Evolutionary conservation across 2,797 vertebrate genomes (phyloP).

Genomic region (Gymnoscopelus microlampas): DNA sequence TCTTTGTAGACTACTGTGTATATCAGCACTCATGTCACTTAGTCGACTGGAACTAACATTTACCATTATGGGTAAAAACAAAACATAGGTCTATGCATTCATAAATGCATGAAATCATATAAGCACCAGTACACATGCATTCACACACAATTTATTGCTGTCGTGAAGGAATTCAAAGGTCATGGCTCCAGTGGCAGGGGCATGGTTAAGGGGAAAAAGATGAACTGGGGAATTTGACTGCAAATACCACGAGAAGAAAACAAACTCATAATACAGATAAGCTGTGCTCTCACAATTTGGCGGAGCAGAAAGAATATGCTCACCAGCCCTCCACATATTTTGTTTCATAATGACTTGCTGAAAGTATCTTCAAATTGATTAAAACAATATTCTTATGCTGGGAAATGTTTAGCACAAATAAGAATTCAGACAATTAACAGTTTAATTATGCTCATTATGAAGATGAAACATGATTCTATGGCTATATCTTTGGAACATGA

Average conservation of each 20-base stretch:
- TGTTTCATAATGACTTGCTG: too few species aligned
- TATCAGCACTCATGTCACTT: too few species aligned
- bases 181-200: neutral
- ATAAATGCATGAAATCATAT: neutral
- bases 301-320: too few species aligned
- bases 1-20: too few species aligned
- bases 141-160: slow-evolving; percentile 22
- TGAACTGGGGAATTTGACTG: neutral
- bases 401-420: neutral
- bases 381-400: neutral
- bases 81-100: too few species aligned
- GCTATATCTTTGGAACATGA: slow-evolving; percentile 19
- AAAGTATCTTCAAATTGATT: neutral
- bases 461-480: slow-evolving; percentile 5
- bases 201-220: neutral
- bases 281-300: too few species aligned
- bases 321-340: too few species aligned
- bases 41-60: too few species aligned
- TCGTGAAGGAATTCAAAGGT: slow-evolving; percentile 26
- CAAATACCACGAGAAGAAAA: slow-evolving; percentile 4
- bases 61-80: too few species aligned
- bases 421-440: neutral
- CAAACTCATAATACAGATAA: neutral
- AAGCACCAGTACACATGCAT: neutral
- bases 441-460: neutral